Conservation (phyloP, 2,113 vertebrate genomes). For the Nothobranchius kuhntae region DNA sequence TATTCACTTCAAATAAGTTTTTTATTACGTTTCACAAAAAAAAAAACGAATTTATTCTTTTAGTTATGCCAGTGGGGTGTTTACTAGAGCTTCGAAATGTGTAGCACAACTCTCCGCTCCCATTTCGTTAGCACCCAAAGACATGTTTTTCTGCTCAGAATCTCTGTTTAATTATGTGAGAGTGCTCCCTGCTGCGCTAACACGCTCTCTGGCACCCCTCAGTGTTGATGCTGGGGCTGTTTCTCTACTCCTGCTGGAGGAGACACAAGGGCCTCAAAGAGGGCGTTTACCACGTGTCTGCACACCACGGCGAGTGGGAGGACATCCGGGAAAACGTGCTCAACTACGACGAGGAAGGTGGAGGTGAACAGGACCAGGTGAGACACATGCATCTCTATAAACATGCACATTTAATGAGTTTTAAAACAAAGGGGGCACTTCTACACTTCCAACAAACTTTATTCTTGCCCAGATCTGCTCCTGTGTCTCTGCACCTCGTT, state of each 20-base stretch:
- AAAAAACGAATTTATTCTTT: neutral
- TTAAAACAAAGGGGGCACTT: neutral
- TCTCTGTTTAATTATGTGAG: conserved; percentile 29
- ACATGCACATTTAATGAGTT: neutral
- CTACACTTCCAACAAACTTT: too few species aligned
- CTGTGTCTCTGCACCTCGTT: too few species aligned
- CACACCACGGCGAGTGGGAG: conserved; percentile 84
- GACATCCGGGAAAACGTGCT: conserved; percentile 89
- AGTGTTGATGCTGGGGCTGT: conserved; percentile 84
- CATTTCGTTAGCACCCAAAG: conserved; percentile 20
- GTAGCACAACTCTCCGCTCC: conserved; percentile 20
- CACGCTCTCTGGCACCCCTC: conserved; percentile 66
- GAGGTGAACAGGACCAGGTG: conserved; percentile 91
- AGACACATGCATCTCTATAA: neutral
- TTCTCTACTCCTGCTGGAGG: conserved; percentile 84
- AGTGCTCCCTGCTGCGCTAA: conserved; percentile 33
- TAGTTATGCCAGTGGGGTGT: neutral
- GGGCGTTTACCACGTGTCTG: conserved; percentile 78
- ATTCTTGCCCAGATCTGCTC: too few species aligned
- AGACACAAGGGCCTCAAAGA: conserved; percentile 79
- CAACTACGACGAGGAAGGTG: conserved; percentile 90
- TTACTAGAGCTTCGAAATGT: neutral
- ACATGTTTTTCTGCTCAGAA: conserved; percentile 20
- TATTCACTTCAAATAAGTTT: conserved; percentile 1
- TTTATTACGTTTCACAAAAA: conserved; percentile 2